A percentile compares a stretch with the other conserved stretches of the same genome.
These are phyloP conservation scores for Holocentrus rufus DNA, from an alignment of 2,797 vertebrate species.

Conservation along the genomic window DNA sequence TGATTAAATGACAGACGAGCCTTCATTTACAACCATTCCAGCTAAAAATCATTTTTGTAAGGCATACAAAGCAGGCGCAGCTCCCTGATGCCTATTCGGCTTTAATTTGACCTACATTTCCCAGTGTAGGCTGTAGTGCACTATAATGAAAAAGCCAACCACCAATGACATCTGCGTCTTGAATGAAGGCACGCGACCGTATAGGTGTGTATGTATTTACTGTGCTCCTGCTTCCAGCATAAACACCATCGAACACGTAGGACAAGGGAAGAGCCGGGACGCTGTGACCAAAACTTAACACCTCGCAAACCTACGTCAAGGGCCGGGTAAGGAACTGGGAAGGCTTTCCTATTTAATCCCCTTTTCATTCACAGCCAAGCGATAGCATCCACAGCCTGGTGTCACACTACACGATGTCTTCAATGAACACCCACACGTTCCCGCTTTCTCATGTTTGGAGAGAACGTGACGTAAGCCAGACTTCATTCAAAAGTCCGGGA, in stretches of 20 bases:
- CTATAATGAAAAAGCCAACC: too few relatives aligned
- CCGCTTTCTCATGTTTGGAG: not conserved
- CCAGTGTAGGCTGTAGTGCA: not conserved
- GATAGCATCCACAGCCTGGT: conserved; percentile 10
- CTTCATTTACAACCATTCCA: too few relatives aligned
- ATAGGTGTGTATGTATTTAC: conserved; percentile 28
- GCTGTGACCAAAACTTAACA: conserved; percentile 14
- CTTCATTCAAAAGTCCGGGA: not conserved
- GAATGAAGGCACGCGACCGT: not conserved
- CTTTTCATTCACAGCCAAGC: conserved; percentile 6
- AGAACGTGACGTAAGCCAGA: conserved; percentile 2
- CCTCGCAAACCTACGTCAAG: conserved; percentile 46
- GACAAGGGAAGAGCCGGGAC: conserved; percentile 18
- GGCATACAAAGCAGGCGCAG: not conserved
- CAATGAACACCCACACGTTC: not conserved
- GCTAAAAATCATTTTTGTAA: not conserved
- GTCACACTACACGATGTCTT: conserved; percentile 16
- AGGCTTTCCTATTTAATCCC: not conserved
- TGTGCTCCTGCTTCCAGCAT: conserved; percentile 36
- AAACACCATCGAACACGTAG: conserved; percentile 26
- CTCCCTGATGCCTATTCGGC: conserved; percentile 15
- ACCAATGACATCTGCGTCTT: not conserved
- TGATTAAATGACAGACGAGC: too few relatives aligned
- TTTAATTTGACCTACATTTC: conserved; percentile 61
- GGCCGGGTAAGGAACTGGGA: conserved; percentile 46